Conservation (phyloP, 64 coral and sea anemone species). For the Dendrophyllia cribrosa region DNA sequence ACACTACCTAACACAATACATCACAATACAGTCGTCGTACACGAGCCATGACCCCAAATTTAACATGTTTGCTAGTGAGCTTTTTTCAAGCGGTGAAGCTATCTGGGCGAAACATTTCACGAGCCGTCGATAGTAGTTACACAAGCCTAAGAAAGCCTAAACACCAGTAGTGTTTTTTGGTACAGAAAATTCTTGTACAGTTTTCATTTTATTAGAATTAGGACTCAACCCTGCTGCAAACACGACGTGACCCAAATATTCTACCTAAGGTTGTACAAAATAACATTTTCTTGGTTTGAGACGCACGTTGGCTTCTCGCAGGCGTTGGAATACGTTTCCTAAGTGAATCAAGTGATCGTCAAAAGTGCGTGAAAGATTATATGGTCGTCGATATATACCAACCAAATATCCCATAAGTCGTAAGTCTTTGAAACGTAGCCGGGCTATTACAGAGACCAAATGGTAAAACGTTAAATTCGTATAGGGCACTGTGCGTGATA, state of each 20-base stretch:
- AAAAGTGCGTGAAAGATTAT: background rate
- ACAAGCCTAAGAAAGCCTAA: too few relatives aligned
- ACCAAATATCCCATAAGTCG: background rate
- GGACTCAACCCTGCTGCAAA: background rate
- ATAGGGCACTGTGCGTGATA: background rate
- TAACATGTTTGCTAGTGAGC: background rate
- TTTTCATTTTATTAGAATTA: background rate
- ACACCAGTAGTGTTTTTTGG: background rate
- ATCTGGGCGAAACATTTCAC: background rate
- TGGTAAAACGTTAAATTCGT: background rate
- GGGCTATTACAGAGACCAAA: background rate
- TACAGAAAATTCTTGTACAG: slow-evolving; percentile 7
- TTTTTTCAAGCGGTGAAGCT: slow-evolving; percentile 13
- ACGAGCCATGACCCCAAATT: too few relatives aligned
- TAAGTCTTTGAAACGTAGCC: background rate
- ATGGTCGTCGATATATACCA: slow-evolving; percentile 1
- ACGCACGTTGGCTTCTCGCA: background rate
- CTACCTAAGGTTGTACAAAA: background rate
- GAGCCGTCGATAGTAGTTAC: too few relatives aligned
- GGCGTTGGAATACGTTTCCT: background rate
- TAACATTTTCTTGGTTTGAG: slow-evolving; percentile 32
- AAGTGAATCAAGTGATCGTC: slow-evolving; percentile 17
- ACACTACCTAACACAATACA: too few relatives aligned
- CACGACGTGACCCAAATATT: slow-evolving; percentile 19
- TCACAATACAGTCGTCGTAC: too few relatives aligned